phyloP scores from a whole-genome alignment of 2,797 vertebrate species.

The Aotus griseimembra region DNA sequence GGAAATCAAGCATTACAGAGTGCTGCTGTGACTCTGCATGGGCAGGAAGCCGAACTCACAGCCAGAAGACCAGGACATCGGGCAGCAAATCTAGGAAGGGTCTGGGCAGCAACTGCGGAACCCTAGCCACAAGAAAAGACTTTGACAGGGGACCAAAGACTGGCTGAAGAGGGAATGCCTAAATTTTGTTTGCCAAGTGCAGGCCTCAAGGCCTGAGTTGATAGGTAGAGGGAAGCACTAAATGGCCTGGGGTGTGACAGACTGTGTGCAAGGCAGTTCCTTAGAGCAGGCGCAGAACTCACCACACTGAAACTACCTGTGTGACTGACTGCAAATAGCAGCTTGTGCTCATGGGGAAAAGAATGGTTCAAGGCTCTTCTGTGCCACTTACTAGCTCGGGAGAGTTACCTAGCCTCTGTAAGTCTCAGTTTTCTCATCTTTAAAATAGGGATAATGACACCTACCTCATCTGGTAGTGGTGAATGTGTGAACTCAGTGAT shows the following conservation, averaged over 20 bases:
- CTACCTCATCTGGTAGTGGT: not conserved
- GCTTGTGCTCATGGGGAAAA: accelerated
- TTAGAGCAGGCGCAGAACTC: not conserved
- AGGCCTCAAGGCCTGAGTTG: not conserved
- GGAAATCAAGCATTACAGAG: not conserved
- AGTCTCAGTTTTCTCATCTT: not conserved
- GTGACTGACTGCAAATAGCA: not conserved
- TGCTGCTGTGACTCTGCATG: not conserved
- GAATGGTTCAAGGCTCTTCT: not conserved
- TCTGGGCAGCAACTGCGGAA: not conserved
- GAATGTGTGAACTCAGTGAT: not conserved
- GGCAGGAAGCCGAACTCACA: not conserved
- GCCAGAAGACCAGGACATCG: not conserved
- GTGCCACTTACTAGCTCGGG: not conserved
- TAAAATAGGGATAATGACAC: not conserved
- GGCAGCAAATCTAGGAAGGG: not conserved
- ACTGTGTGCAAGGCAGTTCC: not conserved
- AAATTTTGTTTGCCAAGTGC: not conserved
- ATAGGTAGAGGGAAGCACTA: not conserved
- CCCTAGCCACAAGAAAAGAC: not conserved
- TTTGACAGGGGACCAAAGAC: not conserved
- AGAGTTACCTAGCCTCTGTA: not conserved
- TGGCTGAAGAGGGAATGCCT: not conserved
- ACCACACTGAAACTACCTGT: accelerated
- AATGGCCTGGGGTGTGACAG: not conserved